Evolutionary conservation across 2,113 vertebrate genomes (phyloP), one percentile per base, ranked within the genome.

Genomic region (Hypanus sabinus): DNA sequence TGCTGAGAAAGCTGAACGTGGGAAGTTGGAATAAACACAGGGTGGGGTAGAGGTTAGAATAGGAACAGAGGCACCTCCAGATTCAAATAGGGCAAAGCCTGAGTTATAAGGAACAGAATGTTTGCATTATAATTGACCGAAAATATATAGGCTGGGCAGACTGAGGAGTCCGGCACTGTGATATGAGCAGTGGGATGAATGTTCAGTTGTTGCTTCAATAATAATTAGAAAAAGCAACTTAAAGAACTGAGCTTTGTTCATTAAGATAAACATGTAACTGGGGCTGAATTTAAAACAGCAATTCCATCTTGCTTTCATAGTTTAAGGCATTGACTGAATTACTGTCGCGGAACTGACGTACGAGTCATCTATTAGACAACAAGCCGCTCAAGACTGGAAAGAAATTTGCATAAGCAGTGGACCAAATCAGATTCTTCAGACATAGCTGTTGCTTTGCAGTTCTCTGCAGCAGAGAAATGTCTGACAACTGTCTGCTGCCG

Each of bases 341-440:
- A 65, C 85, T 90, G 60, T 6, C n/a, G 62, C 38, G 16, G 60
- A 90, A 90, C 60, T 90, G 57, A 90, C 16, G 16, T 18, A 20
- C 16, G 14, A 33, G n/a, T 65, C 85, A 90, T 90, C 60, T 33
- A 65, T 90, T 65, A n/a, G 60, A 33, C 30, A 90, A 68, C 60
- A 36, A 62, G 60, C 60, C 16, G 60, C 60, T 65, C 20, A 65
- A 88, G 57, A 65, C 33, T 62, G 60, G 83, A 88, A 65, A 20
- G 60, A 88, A 68, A 90, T 90, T 90, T 90, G 18, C 85, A 90
- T 90, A 90, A n/a, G 14, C 60, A 90, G 30, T 90, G 60, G 62
- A 90, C 85, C 85, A 68, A 68, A 68, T 68, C 85, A 33, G 60
- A n/a, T 90, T 90, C 60, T 90, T 90, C 85, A 90, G n/a, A 90